Conservation (phyloP, 2,113 vertebrate species). For the Bubo bubo region DNA sequence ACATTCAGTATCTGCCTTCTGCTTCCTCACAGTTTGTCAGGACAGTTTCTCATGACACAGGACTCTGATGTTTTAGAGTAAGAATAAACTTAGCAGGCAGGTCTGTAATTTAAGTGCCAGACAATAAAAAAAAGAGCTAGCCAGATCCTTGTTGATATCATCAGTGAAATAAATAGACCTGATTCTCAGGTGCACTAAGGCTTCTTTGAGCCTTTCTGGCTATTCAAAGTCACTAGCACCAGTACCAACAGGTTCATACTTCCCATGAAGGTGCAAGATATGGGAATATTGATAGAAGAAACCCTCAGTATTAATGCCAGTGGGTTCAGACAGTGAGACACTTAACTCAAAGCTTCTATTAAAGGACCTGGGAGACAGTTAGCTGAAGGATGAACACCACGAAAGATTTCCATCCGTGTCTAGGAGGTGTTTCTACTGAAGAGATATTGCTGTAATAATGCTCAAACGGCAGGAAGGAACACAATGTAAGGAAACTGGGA, state of each 20-base stretch:
- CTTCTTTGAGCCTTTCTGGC: background rate
- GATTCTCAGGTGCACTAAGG: background rate
- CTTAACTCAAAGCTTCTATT: background rate
- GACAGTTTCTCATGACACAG: background rate
- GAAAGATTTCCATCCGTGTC: background rate
- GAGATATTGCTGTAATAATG: conserved; percentile 15
- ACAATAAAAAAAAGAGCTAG: background rate
- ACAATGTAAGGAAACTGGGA: background rate
- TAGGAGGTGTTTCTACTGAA: background rate
- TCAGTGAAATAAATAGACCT: background rate
- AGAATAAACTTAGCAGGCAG: background rate
- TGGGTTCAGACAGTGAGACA: background rate
- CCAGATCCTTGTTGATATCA: background rate
- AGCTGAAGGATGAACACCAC: background rate
- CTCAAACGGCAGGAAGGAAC: background rate
- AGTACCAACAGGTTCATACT: background rate
- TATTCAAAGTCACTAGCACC: background rate
- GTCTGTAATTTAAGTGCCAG: background rate
- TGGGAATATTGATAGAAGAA: background rate
- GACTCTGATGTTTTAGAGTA: background rate
- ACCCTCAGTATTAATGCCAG: background rate
- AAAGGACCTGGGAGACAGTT: background rate
- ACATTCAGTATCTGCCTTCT: background rate
- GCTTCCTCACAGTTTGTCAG: rapidly evolving
- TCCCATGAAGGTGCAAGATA: background rate